These are phyloP conservation scores for Cataglyphis cursor DNA, from an alignment of 2,888 invertebrate species.

Conservation along the genomic window DNA sequence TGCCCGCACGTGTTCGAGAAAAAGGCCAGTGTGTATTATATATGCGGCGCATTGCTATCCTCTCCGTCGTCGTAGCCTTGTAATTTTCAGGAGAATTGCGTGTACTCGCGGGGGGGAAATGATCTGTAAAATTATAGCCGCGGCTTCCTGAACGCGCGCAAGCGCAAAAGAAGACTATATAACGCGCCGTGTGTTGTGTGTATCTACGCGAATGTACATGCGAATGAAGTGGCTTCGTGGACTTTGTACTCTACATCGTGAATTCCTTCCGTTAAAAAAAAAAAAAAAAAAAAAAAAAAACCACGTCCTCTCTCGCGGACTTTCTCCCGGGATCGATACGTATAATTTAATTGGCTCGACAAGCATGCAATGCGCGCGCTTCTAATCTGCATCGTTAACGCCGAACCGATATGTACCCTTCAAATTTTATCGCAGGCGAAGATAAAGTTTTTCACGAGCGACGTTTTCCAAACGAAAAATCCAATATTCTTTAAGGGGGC, in stretches of 20 bases:
- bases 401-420: conserved; percentile 11
- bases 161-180: conserved; percentile 5
- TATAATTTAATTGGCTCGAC: conserved; percentile 62
- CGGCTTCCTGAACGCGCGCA: conserved; percentile 63
- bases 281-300: neutral
- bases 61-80: conserved; percentile 70
- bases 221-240: conserved; percentile 22
- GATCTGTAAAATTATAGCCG: conserved; percentile 74
- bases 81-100: conserved; percentile 69
- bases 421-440: conserved; percentile 11
- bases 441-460: neutral
- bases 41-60: conserved; percentile 34
- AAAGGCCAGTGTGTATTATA: conserved; percentile 45
- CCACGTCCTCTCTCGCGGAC: conserved; percentile 59
- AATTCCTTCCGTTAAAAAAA: conserved; percentile 42
- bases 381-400: conserved; percentile 38
- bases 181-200: neutral
- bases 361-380: conserved; percentile 19
- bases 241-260: conserved; percentile 37
- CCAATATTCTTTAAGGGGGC: neutral
- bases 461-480: neutral
- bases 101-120: conserved; percentile 68
- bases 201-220: neutral
- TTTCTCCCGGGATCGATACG: conserved; percentile 73
- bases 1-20: conserved; percentile 52